Evolutionary conservation across 2,797 vertebrate genomes (phyloP).

Genomic region (Antennarius maculatus): DNA sequence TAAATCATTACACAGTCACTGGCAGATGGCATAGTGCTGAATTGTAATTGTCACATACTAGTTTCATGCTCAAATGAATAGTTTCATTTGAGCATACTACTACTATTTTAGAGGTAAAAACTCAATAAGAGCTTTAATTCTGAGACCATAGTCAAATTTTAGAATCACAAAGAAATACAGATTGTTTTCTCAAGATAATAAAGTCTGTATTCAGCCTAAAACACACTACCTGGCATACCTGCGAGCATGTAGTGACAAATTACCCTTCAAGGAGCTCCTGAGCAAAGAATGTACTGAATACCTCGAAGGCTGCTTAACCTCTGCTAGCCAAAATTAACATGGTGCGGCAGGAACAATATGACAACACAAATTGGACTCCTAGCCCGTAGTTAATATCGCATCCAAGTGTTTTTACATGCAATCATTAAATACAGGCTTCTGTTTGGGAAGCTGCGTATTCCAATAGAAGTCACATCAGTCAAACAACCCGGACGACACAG

Average conservation of each 20-base stretch:
- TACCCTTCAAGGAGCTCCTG: slow-evolving; percentile 52
- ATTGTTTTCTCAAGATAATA: slow-evolving; percentile 2
- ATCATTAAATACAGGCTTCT: slow-evolving; percentile 57
- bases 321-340: slow-evolving; percentile 26
- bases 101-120: not conserved
- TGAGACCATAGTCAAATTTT: not conserved
- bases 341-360: slow-evolving; percentile 52
- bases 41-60: slow-evolving; percentile 27
- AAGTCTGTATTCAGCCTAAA: slow-evolving; percentile 7
- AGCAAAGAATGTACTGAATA: slow-evolving; percentile 55
- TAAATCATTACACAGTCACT: slow-evolving; percentile 47
- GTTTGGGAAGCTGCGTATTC: slow-evolving; percentile 50
- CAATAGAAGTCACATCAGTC: slow-evolving; percentile 60
- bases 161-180: not conserved
- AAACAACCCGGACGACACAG: slow-evolving; percentile 63
- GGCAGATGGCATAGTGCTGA: slow-evolving; percentile 16
- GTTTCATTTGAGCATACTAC: not conserved
- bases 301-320: slow-evolving; percentile 9
- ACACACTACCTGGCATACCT: slow-evolving; percentile 53
- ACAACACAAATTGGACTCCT: slow-evolving; percentile 42
- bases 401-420: slow-evolving; percentile 41
- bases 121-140: not conserved
- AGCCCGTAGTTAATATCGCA: slow-evolving; percentile 46
- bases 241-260: slow-evolving; percentile 71
- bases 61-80: slow-evolving; percentile 31